Base-by-base conservation (phyloP, 2,113 vertebrate species). In the Scophthalmus maximus region DNA sequence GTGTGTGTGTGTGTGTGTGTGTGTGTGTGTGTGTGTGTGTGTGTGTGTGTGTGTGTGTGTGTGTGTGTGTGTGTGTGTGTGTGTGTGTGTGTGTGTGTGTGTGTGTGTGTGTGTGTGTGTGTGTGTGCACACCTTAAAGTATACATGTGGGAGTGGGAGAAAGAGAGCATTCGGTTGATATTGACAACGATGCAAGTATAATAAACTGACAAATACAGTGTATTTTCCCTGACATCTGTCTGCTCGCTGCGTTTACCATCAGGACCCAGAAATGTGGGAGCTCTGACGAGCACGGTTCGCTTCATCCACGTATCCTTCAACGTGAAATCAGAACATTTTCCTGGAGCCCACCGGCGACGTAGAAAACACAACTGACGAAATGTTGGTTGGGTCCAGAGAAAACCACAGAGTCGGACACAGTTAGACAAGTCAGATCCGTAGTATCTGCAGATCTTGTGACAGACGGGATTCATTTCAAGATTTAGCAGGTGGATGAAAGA, bases 141-240 rank as follows among this genome's bases (percentile, higher is more conserved):
- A 17, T 15, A 42, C 14, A 42, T 42, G 14, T 15, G 44, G n/a
- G 9, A 10, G 44, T 22, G n/a, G 22, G 51, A 14, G 44, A 49
- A 6, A 25, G 3, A 38, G 23, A 34, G 60, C 30, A 49, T 20
- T 34, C 14, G 15, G 40, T 52, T 46, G 12, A 26, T 58, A 18
- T n/a, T 64, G 69, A 63, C 64, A 58, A 15, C 44, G 34, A 51
- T 58, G 61, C 57, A 73, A 78, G 61, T 72, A 50, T 40, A 56
- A 56, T 71, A 59, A 65, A 74, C 27, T 55, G 60, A 76, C 52
- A 75, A 60, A 70, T 18, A 25, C 53, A 27, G n/a, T 70, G 66
- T 55, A 53, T 70, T 61, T 65, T 49, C 55, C 8, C 26, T 60
- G 72, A 70, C 47, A 63, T 58, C 14, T 57, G 6, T n/a, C 66